These are phyloP conservation scores for Rhagonycha lutea DNA, from an alignment of 2,888 invertebrate genomes.

Conservation along the genomic window DNA sequence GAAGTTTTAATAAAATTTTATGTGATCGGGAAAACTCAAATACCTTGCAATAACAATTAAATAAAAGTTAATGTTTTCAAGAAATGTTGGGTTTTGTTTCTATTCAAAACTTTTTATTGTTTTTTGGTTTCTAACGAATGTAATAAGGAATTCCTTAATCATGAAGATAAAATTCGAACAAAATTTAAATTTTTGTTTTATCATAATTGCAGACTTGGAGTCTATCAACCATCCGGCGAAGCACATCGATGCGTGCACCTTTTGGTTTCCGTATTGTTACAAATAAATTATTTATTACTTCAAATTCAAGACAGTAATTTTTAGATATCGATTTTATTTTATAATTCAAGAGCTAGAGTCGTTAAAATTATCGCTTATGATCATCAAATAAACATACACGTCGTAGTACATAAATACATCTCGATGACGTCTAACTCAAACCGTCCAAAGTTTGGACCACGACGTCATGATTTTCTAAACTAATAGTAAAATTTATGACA, in stretches of 20 bases:
- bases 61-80: not conserved
- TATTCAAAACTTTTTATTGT: not conserved
- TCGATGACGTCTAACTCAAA: too few relatives aligned
- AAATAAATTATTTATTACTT: too few relatives aligned
- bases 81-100: not conserved
- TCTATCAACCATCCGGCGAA: not conserved
- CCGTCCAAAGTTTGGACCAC: too few relatives aligned
- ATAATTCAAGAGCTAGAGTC: too few relatives aligned
- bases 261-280: too few relatives aligned
- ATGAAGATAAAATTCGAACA: not conserved
- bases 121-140: not conserved
- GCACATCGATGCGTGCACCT: not conserved
- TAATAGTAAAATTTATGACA: too few relatives aligned
- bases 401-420: too few relatives aligned
- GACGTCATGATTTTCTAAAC: too few relatives aligned
- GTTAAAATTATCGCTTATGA: too few relatives aligned
- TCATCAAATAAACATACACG: too few relatives aligned
- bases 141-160: not conserved
- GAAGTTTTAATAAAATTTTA: not conserved
- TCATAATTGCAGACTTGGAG: not conserved
- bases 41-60: constrained; percentile 2
- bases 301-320: too few relatives aligned
- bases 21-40: not conserved
- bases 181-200: not conserved
- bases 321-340: too few relatives aligned